phyloP scores from a whole-genome alignment of 2,888 invertebrate genomes.

The Papilio gigon region DNA sequence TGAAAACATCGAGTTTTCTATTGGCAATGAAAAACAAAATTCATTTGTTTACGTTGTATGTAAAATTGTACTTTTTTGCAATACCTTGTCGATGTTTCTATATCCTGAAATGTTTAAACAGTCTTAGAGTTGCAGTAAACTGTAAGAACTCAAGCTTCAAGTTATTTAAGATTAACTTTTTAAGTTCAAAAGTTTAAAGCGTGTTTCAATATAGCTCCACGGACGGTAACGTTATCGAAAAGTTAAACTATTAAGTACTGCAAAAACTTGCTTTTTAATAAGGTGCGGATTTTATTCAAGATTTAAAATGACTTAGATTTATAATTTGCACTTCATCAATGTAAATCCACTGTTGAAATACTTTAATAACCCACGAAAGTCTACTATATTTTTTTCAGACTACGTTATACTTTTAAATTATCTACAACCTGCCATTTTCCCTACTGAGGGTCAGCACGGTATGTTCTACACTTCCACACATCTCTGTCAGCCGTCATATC shows the following conservation, averaged over 20 bases:
- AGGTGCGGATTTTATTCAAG: not conserved
- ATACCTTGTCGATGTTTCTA: not conserved
- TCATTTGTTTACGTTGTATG: not conserved
- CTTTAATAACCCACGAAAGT: too few species aligned
- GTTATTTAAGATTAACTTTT: slow-evolving; percentile 20
- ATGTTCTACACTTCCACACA: too few species aligned
- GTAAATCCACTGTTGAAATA: too few species aligned
- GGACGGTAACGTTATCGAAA: slow-evolving; percentile 9
- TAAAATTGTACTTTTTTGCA: not conserved
- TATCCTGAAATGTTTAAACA: slow-evolving; percentile 7
- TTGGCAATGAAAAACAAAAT: not conserved
- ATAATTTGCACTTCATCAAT: too few species aligned
- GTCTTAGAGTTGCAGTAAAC: not conserved
- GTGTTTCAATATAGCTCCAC: slow-evolving; percentile 11
- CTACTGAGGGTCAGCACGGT: too few species aligned
- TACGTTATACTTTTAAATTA: too few species aligned
- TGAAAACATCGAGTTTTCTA: too few species aligned
- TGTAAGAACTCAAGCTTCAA: not conserved
- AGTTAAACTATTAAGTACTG: slow-evolving; percentile 1
- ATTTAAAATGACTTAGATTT: not conserved
- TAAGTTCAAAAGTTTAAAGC: slow-evolving; percentile 18
- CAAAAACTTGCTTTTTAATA: not conserved
- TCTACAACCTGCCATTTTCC: too few species aligned
- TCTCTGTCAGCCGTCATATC: too few species aligned
- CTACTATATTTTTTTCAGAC: too few species aligned